These are phyloP conservation scores for Zaprionus camerounensis DNA, from an alignment of 1,140 invertebrate genomes.

Conservation along the genomic window DNA sequence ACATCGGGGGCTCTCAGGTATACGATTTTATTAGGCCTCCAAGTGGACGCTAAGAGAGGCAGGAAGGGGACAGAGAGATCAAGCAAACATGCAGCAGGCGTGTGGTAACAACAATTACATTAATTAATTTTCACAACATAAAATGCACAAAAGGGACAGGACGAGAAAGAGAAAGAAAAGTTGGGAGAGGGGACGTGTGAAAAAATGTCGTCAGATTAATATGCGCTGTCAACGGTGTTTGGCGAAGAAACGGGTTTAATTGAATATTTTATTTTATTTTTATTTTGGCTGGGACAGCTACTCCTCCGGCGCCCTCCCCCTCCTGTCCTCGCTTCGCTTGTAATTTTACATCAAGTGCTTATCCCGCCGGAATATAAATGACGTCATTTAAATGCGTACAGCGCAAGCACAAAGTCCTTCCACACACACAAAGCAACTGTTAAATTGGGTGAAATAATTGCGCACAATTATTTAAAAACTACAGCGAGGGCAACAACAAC, in stretches of 20 bases:
- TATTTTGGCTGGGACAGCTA: conserved; percentile 43
- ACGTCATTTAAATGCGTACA: conserved; percentile 75
- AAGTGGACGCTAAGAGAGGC: not conserved
- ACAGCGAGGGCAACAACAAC: conserved; percentile 30
- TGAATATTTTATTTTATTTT: conserved; percentile 82
- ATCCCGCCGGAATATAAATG: conserved; percentile 79
- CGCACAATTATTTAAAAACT: conserved; percentile 78
- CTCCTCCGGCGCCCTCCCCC: not conserved
- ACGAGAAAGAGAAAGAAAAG: not conserved
- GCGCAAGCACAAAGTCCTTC: conserved; percentile 52
- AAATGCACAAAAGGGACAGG: conserved; percentile 11
- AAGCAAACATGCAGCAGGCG: conserved; percentile 14
- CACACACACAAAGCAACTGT: conserved; percentile 59
- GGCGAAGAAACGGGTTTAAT: conserved; percentile 72
- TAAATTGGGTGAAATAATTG: conserved; percentile 82
- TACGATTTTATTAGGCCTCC: conserved; percentile 62
- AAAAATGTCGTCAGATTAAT: conserved; percentile 75
- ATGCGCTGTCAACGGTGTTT: conserved; percentile 70
- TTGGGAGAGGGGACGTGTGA: not conserved
- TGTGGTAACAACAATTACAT: conserved; percentile 74
- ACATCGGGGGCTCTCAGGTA: conserved; percentile 13
- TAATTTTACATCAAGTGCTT: conserved; percentile 80
- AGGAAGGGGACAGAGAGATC: not conserved
- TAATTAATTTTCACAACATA: conserved; percentile 70
- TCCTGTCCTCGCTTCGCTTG: conserved; percentile 42